phyloP scores from a whole-genome alignment of 2,113 vertebrate genomes.

The Sylvia atricapilla region DNA sequence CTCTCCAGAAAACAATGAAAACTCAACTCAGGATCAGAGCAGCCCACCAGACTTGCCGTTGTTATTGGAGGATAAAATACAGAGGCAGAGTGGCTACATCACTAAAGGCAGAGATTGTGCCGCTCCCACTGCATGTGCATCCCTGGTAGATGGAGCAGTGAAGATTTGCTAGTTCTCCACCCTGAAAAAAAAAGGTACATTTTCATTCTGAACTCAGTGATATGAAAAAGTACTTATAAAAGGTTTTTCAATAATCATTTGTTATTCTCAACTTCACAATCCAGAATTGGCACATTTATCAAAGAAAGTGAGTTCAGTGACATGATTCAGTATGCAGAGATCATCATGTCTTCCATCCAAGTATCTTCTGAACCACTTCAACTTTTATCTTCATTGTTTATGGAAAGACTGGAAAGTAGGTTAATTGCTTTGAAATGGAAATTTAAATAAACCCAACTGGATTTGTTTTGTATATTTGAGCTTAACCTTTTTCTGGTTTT shows the following conservation, averaged over 20 bases:
- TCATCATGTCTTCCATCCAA: neutral
- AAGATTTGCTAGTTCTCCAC: neutral
- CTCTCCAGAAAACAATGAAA: neutral
- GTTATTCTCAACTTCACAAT: neutral
- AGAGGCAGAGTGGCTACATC: neutral
- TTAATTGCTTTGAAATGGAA: slow-evolving; percentile 24
- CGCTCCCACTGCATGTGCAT: neutral
- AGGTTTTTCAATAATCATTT: neutral
- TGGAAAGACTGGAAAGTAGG: slow-evolving; percentile 55
- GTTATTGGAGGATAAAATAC: neutral
- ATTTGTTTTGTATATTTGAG: slow-evolving; percentile 29
- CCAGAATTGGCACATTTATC: neutral
- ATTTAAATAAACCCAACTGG: neutral
- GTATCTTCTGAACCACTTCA: slow-evolving; percentile 31
- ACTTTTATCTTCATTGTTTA: slow-evolving; percentile 39
- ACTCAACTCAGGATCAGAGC: fast-evolving
- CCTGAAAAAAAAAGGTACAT: neutral
- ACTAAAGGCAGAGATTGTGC: neutral
- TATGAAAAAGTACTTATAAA: neutral
- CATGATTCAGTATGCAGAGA: neutral
- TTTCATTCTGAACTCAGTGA: neutral
- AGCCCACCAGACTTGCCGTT: neutral
- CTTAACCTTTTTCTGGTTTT: slow-evolving; percentile 57
- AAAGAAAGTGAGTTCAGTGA: neutral
- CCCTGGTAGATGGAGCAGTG: neutral